Evolutionary conservation across 2,113 vertebrate genomes (phyloP).

Genomic region (Phaethon lepturus): DNA sequence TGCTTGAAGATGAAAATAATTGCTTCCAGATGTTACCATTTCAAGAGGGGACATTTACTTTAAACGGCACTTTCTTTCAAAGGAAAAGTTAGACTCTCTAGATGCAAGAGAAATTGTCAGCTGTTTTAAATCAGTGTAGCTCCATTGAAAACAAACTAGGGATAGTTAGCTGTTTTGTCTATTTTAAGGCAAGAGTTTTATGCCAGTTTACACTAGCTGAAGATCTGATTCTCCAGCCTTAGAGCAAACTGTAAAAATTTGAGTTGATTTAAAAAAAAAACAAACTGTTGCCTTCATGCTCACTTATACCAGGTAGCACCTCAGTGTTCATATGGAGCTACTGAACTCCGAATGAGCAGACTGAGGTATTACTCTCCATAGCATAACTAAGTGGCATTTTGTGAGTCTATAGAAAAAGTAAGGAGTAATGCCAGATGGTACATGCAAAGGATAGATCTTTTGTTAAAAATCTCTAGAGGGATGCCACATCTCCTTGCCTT

Average conservation of each 20-base stretch:
- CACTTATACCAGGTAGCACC: neutral
- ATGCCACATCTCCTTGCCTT: neutral
- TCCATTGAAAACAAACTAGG: constrained; percentile 39
- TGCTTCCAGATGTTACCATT: constrained; percentile 77
- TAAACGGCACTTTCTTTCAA: constrained; percentile 70
- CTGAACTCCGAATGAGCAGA: neutral
- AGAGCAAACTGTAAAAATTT: neutral
- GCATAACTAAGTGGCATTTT: neutral
- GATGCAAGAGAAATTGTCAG: constrained; percentile 32
- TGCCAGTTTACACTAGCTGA: neutral
- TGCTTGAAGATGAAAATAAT: constrained; percentile 76
- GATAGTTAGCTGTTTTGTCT: constrained; percentile 15
- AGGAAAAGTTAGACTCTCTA: constrained; percentile 38
- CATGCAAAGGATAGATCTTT: neutral
- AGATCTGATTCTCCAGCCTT: neutral
- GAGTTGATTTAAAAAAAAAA: neutral
- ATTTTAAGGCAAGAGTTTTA: constrained; percentile 11
- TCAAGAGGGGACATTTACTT: constrained; percentile 56
- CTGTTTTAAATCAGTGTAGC: constrained; percentile 56
- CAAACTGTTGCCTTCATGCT: neutral
- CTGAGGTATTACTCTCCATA: neutral
- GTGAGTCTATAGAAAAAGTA: neutral
- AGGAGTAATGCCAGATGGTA: neutral
- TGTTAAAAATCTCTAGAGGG: neutral
- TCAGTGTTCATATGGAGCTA: neutral